Conservation (phyloP, 1,140 invertebrate species). For the Micrasema minimum region DNA sequence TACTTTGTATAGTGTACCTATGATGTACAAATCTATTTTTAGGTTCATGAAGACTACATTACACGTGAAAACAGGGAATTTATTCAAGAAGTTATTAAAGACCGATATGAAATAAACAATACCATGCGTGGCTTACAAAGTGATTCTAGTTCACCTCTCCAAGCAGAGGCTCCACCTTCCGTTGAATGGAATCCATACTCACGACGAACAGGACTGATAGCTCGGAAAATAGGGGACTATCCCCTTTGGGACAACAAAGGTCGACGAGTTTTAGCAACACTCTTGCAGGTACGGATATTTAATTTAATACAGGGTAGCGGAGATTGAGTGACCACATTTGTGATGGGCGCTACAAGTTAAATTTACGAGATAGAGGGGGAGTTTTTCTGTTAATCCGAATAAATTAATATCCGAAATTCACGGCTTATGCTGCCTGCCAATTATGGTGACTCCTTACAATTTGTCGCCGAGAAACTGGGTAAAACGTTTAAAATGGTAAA, state of each 20-base stretch:
- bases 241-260: slow-evolving; percentile 94
- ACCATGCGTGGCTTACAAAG: slow-evolving; percentile 60
- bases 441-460: too few relatives aligned
- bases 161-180: slow-evolving; percentile 64
- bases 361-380: too few relatives aligned
- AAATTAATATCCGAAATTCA: too few relatives aligned
- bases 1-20: too few relatives aligned
- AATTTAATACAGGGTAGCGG: too few relatives aligned
- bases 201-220: slow-evolving; percentile 86
- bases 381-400: too few relatives aligned
- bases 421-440: too few relatives aligned
- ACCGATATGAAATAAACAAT: slow-evolving; percentile 66
- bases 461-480: too few relatives aligned
- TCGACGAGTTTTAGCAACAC: slow-evolving; percentile 78
- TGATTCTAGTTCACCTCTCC: slow-evolving; percentile 64
- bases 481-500: too few relatives aligned
- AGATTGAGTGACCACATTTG: too few relatives aligned
- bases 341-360: too few relatives aligned
- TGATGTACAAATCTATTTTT: too few relatives aligned
- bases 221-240: slow-evolving; percentile 92
- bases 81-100: slow-evolving; percentile 79
- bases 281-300: slow-evolving; percentile 79
- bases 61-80: slow-evolving; percentile 86
- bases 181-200: slow-evolving; percentile 73
- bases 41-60: slow-evolving; percentile 77